Evolutionary conservation across 2,113 vertebrate species (phyloP).

Genomic region (Mohoua ochrocephala): DNA sequence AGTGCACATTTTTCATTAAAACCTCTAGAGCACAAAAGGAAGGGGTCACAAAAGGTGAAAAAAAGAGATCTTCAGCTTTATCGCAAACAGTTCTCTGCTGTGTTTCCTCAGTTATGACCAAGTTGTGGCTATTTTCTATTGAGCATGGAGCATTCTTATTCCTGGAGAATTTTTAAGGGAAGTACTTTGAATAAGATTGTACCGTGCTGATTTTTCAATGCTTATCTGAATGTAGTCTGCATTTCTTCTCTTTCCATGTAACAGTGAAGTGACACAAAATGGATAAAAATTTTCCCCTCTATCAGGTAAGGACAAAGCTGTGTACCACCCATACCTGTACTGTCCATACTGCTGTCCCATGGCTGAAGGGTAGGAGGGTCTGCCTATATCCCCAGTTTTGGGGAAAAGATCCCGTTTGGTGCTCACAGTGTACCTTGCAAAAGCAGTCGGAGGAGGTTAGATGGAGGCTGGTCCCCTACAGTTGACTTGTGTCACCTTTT

Average conservation of each 20-base stretch:
- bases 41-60: background rate
- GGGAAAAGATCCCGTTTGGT: background rate
- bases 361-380: background rate
- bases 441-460: background rate
- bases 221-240: background rate
- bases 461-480: background rate
- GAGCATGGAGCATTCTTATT: background rate
- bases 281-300: background rate
- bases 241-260: background rate
- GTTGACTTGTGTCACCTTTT: background rate
- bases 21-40: background rate
- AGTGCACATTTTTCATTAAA: conserved; percentile 40
- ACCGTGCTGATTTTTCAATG: background rate
- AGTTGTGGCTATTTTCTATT: conserved; percentile 21
- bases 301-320: background rate
- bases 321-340: background rate
- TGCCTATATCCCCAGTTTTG: background rate
- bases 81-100: background rate
- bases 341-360: background rate
- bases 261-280: background rate
- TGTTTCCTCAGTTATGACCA: background rate
- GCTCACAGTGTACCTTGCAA: background rate
- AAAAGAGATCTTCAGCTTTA: conserved; percentile 5
- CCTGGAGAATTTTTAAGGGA: background rate
- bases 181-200: background rate